Evolutionary conservation across 2,797 vertebrate genomes (phyloP), one percentile per base, ranked within the genome.

Genomic region (Esox lucius): DNA sequence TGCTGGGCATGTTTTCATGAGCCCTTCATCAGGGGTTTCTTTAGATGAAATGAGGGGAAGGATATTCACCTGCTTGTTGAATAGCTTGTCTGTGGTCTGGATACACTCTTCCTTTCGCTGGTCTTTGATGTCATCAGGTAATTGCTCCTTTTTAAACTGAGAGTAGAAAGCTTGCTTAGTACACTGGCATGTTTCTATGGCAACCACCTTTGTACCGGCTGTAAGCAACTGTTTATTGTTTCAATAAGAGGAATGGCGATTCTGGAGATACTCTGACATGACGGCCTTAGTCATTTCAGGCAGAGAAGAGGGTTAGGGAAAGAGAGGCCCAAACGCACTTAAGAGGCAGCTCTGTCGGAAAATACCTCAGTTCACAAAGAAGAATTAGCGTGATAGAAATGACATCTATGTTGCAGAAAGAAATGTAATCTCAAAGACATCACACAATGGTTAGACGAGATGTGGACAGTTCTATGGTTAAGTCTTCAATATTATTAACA

Each of bases 61-160:
- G 71, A 0, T 81, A 82, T 80, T 81, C 85, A 88, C 82, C 87
- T 90, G 87, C 76, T 72, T 83, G 81, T 78, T 87, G 84, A 90
- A 88, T 84, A 80, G 84, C 83, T 79, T 66, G 74, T 76, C 72
- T 82, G 69, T 74, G 71, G 78, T 83, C 53, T 90, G 85, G 75
- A 78, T 84, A 19, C 22, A 22, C 26, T 75, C 83, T 85, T 87
- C 79, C 83, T 81, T 88, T 88, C 72, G 79, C 81, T 84, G 76
- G 84, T 90, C 89, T 93, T 94, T 94, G 91, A 93, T 93, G 91
- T 93, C 91, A 91, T 88, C 89, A 90, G 90, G 91, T 94, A 94
- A 94, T 94, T 94, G 88, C 90, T 91, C 91, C 91, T 76, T 92
- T 76, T 92, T 91, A 89, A 92, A 92, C 80, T 88, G 77, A 19